Evolutionary conservation across 2,113 vertebrate genomes (phyloP).

Genomic region (Microcebus lehilahytsara): DNA sequence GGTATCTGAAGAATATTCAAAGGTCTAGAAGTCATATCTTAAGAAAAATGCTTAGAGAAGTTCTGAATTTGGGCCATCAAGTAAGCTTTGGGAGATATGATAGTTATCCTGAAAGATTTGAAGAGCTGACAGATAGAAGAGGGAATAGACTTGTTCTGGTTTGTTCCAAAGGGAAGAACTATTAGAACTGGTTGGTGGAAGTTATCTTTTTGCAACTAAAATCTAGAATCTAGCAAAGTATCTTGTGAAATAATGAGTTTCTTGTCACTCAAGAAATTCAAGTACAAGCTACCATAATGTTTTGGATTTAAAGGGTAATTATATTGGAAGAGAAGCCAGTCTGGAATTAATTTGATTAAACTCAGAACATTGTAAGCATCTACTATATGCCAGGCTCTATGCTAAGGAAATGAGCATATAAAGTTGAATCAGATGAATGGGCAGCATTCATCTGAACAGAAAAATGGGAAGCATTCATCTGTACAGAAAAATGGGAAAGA

Average conservation of each 20-base stretch:
- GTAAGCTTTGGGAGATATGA: background rate
- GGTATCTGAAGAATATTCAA: background rate
- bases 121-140: background rate
- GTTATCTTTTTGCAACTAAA: background rate
- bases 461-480: too few relatives aligned
- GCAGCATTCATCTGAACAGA: too few relatives aligned
- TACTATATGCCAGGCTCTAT: background rate
- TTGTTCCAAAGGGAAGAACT: background rate
- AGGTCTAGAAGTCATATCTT: background rate
- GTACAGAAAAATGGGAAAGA: too few relatives aligned
- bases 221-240: background rate
- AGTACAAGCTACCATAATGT: background rate
- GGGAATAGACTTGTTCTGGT: background rate
- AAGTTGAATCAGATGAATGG: background rate
- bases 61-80: background rate
- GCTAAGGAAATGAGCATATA: background rate
- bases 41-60: background rate
- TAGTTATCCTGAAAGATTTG: background rate
- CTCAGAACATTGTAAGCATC: background rate
- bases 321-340: background rate
- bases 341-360: background rate
- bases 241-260: background rate
- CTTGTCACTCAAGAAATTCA: background rate
- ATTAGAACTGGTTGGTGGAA: background rate
- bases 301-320: background rate